phyloP scores from a whole-genome alignment of 2,797 vertebrate genomes.

The Melanotaenia boesemani region DNA sequence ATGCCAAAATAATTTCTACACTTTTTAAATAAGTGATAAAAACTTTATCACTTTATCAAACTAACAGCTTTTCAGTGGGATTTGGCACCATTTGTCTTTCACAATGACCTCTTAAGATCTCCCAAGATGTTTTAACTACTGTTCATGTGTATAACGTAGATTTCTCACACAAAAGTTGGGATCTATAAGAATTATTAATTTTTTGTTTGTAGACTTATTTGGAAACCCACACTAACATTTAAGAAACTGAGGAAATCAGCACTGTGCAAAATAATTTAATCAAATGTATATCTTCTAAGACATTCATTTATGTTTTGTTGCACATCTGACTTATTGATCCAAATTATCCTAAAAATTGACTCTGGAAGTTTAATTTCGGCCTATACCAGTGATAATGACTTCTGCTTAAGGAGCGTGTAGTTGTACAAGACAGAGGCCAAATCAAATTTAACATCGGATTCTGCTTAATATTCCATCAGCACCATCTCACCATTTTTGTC shows the following conservation, averaged over 20 bases:
- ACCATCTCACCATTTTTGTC: background rate
- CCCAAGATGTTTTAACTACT: no score
- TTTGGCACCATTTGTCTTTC: no score
- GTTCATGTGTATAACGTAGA: no score
- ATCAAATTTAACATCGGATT: constrained; percentile 14
- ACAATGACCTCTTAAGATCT: no score
- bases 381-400: background rate
- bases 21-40: no score
- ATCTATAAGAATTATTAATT: no score
- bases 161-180: background rate
- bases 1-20: no score
- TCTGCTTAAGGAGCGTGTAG: background rate
- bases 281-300: background rate
- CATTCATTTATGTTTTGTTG: background rate
- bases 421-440: background rate
- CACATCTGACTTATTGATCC: background rate
- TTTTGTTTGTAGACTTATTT: background rate
- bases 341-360: background rate
- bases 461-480: constrained; percentile 10
- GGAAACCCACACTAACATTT: background rate
- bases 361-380: background rate
- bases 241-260: background rate
- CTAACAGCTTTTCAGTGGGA: no score
- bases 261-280: no score
- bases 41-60: no score